Evolutionary conservation across 2,888 invertebrate species (phyloP).

Genomic region (Bedellia somnulentella): DNA sequence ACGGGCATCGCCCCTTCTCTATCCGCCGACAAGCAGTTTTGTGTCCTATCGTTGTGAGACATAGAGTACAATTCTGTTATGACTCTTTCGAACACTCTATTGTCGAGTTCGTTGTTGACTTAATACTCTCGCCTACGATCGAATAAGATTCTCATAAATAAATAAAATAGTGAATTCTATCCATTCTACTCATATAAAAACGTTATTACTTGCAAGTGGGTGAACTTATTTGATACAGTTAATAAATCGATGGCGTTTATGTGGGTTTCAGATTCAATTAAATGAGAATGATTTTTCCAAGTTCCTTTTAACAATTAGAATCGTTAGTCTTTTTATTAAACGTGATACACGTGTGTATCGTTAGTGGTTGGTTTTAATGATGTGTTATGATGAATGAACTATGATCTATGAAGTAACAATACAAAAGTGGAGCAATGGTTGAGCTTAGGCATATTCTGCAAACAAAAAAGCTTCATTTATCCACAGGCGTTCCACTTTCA

Average conservation of each 20-base stretch:
- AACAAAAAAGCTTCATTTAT: constrained; percentile 57
- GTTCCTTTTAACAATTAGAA: too few relatives aligned
- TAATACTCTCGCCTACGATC: constrained; percentile 39
- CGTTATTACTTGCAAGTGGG: constrained; percentile 3
- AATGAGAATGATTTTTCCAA: too few relatives aligned
- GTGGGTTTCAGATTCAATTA: constrained; percentile 12
- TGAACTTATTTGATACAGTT: not conserved
- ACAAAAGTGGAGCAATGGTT: constrained; percentile 45
- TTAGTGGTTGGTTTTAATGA: not conserved
- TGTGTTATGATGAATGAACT: constrained; percentile 52
- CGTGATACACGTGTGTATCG: too few relatives aligned
- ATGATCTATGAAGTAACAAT: constrained; percentile 48
- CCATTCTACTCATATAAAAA: constrained; percentile 9
- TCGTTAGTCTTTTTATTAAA: too few relatives aligned
- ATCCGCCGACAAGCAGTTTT: constrained; percentile 19
- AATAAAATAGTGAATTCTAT: constrained; percentile 25
- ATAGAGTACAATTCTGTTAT: constrained; percentile 18
- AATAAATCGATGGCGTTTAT: too few relatives aligned
- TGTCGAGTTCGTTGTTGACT: constrained; percentile 49
- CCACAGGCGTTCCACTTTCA: constrained; percentile 58
- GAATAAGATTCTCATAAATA: constrained; percentile 38
- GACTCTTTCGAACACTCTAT: constrained; percentile 23
- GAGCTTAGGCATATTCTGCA: constrained; percentile 51
- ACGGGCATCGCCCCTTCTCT: constrained; percentile 38
- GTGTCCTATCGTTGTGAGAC: constrained; percentile 19